Conservation (phyloP, 2,888 invertebrate genomes). For the Sericinus montela region DNA sequence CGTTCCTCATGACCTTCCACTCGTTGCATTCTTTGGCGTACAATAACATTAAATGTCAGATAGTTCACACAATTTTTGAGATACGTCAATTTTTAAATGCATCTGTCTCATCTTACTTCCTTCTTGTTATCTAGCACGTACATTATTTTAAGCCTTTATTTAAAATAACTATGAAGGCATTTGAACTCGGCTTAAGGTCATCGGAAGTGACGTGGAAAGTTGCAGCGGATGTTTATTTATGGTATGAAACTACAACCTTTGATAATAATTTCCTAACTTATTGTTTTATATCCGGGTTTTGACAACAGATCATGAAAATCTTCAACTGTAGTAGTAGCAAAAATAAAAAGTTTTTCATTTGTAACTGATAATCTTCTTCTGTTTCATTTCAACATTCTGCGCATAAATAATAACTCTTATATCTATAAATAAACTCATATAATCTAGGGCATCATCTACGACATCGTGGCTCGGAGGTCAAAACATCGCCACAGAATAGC, state of each 20-base stretch:
- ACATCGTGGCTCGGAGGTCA: too few species aligned
- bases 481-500: too few species aligned
- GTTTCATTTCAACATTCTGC: too few species aligned
- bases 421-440: too few species aligned
- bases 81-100: conserved; percentile 13
- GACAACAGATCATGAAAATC: too few species aligned
- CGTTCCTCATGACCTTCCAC: conserved; percentile 2
- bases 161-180: neutral
- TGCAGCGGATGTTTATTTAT: conserved; percentile 11
- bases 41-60: conserved; percentile 20
- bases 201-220: conserved; percentile 16
- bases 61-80: conserved; percentile 18
- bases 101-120: conserved; percentile 17
- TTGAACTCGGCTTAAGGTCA: conserved; percentile 9
- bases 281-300: conserved; percentile 10
- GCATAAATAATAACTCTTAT: too few species aligned
- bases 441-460: too few species aligned
- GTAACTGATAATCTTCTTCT: too few species aligned
- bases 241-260: conserved; percentile 2
- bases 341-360: too few species aligned
- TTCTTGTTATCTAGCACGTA: conserved; percentile 6
- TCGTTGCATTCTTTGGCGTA: conserved; percentile 10
- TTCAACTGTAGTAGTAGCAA: too few species aligned
- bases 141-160: conserved; percentile 7
- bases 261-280: conserved; percentile 11